Evolutionary conservation across 2,888 invertebrate species (phyloP).

Genomic region (Drosophila hawaiiensis): DNA sequence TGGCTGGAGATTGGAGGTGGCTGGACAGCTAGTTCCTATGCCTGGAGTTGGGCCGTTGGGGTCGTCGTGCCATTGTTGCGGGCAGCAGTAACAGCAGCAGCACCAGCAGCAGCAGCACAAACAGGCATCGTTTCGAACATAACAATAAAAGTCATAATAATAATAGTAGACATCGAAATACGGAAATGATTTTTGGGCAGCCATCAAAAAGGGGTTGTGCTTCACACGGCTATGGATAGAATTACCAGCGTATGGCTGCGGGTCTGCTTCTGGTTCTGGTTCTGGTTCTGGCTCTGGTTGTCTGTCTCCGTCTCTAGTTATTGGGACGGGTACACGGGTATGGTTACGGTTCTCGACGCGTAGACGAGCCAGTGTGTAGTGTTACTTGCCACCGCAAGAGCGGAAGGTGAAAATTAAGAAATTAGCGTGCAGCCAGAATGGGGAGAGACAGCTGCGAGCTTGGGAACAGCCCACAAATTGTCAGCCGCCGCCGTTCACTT

Average conservation of each 20-base stretch:
- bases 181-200: constrained; percentile 70
- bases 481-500: constrained; percentile 67
- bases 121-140: constrained; percentile 42
- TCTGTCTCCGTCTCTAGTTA: background rate
- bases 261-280: constrained; percentile 4
- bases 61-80: constrained; percentile 52
- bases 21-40: constrained; percentile 48
- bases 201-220: constrained; percentile 42
- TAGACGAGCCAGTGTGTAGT: constrained; percentile 5
- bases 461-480: constrained; percentile 43
- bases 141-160: constrained; percentile 82
- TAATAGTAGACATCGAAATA: constrained; percentile 77
- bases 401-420: constrained; percentile 84
- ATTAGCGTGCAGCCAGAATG: constrained; percentile 66
- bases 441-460: constrained; percentile 42
- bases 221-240: constrained; percentile 63
- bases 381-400: constrained; percentile 55
- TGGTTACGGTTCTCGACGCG: constrained; percentile 2
- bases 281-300: background rate
- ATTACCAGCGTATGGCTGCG: constrained; percentile 7
- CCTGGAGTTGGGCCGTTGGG: constrained; percentile 50
- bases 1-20: constrained; percentile 3
- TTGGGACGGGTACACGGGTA: background rate
- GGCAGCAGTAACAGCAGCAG: constrained; percentile 37
- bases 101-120: constrained; percentile 23